Conservation (phyloP, 1,140 invertebrate genomes). For the Hermatobates lingyangjiaoensis region DNA sequence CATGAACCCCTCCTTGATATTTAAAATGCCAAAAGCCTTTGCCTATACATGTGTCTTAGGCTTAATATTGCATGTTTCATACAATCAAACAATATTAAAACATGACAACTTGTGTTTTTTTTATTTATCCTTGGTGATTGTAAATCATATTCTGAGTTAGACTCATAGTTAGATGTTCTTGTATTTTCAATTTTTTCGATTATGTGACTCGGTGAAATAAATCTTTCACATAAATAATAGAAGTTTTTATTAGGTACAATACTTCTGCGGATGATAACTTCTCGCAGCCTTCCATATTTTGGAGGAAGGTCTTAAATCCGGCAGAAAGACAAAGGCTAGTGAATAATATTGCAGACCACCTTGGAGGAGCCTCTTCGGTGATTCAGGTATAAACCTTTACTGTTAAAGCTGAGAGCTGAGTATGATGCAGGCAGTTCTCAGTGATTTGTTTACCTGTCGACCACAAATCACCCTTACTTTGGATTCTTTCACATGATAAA, state of each 20-base stretch:
- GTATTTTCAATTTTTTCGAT: slow-evolving; percentile 24
- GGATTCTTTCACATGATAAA: no score
- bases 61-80: no score
- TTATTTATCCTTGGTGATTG: not conserved
- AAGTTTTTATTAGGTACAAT: slow-evolving; percentile 43
- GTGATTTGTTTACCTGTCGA: no score
- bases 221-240: slow-evolving; percentile 21
- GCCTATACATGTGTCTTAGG: no score
- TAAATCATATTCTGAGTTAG: not conserved
- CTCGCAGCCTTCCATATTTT: slow-evolving; percentile 61
- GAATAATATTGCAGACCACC: slow-evolving; percentile 55
- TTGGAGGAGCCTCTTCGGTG: slow-evolving; percentile 58
- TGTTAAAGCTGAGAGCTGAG: no score
- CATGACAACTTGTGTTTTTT: no score
- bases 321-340: slow-evolving; percentile 48
- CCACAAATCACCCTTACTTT: no score
- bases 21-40: no score
- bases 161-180: slow-evolving; percentile 21
- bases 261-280: slow-evolving; percentile 76
- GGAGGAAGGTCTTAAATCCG: slow-evolving; percentile 50
- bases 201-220: no score
- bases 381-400: slow-evolving; percentile 56
- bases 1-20: no score
- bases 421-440: no score
- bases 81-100: no score